These are phyloP conservation scores for Luehdorfia chinensis DNA, from an alignment of 1,140 invertebrate genomes.

Conservation along the genomic window DNA sequence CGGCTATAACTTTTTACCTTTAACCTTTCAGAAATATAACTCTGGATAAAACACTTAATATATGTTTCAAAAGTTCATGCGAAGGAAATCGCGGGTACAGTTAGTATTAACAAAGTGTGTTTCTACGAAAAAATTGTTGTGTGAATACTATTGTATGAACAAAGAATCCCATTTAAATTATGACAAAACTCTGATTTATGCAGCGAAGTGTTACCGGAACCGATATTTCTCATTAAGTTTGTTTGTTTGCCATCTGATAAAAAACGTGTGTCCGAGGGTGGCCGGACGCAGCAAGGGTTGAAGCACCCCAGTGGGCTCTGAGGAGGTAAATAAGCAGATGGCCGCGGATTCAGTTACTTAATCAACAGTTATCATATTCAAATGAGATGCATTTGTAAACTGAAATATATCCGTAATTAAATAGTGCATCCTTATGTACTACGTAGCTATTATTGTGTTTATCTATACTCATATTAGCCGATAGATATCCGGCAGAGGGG, in stretches of 20 bases:
- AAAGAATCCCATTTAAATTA: slow-evolving; percentile 63
- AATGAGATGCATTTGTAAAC: slow-evolving; percentile 45
- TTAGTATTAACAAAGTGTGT: no score
- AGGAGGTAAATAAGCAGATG: slow-evolving; percentile 69
- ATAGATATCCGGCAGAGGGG: no score
- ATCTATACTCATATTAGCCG: no score
- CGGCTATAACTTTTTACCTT: no score
- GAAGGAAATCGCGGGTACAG: no score
- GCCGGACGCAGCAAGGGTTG: slow-evolving; percentile 60
- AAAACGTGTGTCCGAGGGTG: slow-evolving; percentile 65
- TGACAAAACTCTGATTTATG: slow-evolving; percentile 56
- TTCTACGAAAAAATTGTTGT: no score
- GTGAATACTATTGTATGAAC: no score
- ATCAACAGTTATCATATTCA: slow-evolving; percentile 67
- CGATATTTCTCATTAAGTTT: slow-evolving; percentile 69
- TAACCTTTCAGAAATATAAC: no score
- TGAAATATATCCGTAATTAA: slow-evolving; percentile 12
- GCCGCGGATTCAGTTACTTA: slow-evolving; percentile 59
- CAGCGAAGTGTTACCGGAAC: slow-evolving; percentile 66
- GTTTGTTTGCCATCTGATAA: slow-evolving; percentile 63
- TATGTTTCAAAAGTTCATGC: no score
- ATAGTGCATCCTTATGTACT: not conserved
- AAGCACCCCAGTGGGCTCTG: slow-evolving; percentile 36
- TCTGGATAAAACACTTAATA: no score
- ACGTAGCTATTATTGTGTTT: no score